Evolutionary conservation across 2,113 vertebrate species (phyloP).

Genomic region (Atrichornis clamosus): DNA sequence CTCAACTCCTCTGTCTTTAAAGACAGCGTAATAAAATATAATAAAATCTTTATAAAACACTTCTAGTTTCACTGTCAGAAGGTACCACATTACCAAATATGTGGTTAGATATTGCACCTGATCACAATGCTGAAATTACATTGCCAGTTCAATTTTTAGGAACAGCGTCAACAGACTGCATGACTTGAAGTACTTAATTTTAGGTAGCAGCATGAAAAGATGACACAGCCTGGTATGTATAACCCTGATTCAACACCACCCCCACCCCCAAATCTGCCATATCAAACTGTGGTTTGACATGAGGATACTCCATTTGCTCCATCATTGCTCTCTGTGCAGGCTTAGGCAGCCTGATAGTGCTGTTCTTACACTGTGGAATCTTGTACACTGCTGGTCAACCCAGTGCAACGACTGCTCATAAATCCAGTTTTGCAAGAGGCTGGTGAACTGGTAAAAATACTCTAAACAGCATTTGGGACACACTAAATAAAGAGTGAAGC

Average conservation of each 20-base stretch:
- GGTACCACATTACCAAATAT: background rate
- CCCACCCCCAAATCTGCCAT: background rate
- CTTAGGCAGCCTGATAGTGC: background rate
- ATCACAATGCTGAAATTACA: background rate
- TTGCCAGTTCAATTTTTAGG: background rate
- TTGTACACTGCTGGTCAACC: background rate
- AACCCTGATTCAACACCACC: background rate
- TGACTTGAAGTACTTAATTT: background rate
- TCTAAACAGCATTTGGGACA: background rate
- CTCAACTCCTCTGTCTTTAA: background rate
- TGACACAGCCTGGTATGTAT: background rate
- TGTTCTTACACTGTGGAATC: background rate
- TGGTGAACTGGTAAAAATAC: background rate
- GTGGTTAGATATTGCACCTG: background rate
- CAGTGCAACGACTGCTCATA: background rate
- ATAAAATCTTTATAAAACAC: background rate
- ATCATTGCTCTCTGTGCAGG: background rate
- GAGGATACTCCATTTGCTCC: background rate
- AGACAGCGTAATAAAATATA: background rate
- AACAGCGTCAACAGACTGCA: background rate
- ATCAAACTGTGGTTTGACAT: background rate
- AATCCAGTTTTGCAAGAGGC: background rate
- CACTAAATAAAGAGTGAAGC: background rate
- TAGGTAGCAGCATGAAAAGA: background rate
- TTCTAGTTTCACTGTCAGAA: background rate